phyloP scores from a whole-genome alignment of 2,797 vertebrate genomes.

The Coregonus ussuriensis region DNA sequence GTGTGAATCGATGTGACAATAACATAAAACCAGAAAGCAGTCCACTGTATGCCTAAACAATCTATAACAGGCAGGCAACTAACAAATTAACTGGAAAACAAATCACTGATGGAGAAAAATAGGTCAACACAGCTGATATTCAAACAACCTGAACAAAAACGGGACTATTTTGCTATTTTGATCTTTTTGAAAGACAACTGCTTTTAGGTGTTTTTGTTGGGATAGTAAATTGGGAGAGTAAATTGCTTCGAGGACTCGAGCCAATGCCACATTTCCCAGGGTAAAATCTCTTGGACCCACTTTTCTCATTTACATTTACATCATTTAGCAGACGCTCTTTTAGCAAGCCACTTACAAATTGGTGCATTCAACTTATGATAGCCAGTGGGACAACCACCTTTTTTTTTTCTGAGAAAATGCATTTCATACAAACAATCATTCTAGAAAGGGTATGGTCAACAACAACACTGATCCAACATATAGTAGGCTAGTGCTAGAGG shows the following conservation, averaged over 20 bases:
- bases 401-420: background rate
- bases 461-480: background rate
- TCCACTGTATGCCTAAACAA: background rate
- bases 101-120: background rate
- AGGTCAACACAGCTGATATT: background rate
- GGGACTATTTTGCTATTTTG: background rate
- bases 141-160: background rate
- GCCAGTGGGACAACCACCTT: no score
- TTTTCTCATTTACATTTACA: background rate
- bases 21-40: background rate
- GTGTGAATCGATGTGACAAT: background rate
- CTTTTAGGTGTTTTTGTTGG: background rate
- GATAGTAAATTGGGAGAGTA: background rate
- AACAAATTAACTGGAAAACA: background rate
- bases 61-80: background rate
- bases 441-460: background rate
- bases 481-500: background rate
- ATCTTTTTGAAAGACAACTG: background rate
- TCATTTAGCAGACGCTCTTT: no score
- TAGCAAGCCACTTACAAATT: no score
- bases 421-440: background rate
- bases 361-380: no score
- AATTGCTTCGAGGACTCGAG: background rate
- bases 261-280: background rate
- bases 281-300: background rate